A percentile compares a stretch with the other conserved stretches of the same genome.
phyloP scores from a whole-genome alignment of 2,888 invertebrate genomes.

The Helicoverpa assulta region DNA sequence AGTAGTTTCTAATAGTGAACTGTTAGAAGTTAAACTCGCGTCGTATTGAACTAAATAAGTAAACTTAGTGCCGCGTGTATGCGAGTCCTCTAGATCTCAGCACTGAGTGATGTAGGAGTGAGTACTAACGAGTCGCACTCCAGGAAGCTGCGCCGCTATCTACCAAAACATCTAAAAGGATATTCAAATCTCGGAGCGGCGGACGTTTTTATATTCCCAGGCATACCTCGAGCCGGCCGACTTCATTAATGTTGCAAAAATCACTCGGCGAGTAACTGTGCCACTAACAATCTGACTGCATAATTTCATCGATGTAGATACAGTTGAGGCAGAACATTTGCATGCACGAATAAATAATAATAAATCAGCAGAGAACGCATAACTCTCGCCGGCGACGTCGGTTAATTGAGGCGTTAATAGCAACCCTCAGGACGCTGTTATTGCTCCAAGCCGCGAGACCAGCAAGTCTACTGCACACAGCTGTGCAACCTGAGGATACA shows the following conservation, averaged over 20 bases:
- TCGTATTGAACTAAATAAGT: too few relatives aligned
- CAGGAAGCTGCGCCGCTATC: too few relatives aligned
- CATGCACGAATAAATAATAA: slow-evolving; percentile 62
- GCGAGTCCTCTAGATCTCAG: too few relatives aligned
- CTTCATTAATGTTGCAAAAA: slow-evolving; percentile 52
- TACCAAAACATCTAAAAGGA: too few relatives aligned
- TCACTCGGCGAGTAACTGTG: slow-evolving; percentile 47
- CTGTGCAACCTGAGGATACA: background rate
- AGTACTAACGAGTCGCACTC: too few relatives aligned
- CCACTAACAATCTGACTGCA: slow-evolving; percentile 63
- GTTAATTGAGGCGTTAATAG: slow-evolving; percentile 74
- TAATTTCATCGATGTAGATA: slow-evolving; percentile 51
- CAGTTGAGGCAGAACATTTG: slow-evolving; percentile 47
- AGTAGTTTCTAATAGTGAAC: too few relatives aligned
- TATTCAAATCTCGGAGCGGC: too few relatives aligned
- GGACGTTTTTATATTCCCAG: too few relatives aligned
- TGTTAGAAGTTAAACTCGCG: too few relatives aligned
- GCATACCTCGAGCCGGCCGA: slow-evolving; percentile 14
- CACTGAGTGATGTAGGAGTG: too few relatives aligned
- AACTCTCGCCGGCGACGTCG: slow-evolving; percentile 59
- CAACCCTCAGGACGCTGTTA: slow-evolving; percentile 55
- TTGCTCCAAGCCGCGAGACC: slow-evolving; percentile 1
- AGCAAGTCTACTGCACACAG: slow-evolving; percentile 9
- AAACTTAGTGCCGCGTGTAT: too few relatives aligned
- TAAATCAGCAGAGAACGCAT: slow-evolving; percentile 59